These are phyloP conservation scores for Seira musarum DNA, from an alignment of 2,888 invertebrate species.

Conservation along the genomic window DNA sequence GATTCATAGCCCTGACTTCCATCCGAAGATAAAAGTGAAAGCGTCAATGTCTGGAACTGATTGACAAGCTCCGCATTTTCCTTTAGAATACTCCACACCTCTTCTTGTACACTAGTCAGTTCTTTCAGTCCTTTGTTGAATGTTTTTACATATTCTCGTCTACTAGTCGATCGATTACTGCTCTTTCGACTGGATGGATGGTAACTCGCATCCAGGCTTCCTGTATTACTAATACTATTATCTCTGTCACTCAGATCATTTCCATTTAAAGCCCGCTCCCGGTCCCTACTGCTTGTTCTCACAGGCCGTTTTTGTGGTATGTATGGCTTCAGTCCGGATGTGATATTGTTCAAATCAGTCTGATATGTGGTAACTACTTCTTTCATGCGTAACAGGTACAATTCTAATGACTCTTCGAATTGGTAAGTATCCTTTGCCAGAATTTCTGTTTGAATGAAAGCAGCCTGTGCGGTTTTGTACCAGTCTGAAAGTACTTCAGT, in stretches of 20 bases:
- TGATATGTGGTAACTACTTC: conserved; percentile 69
- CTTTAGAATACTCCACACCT: conserved; percentile 72
- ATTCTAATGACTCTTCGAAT: conserved; percentile 74
- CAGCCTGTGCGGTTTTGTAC: conserved; percentile 92
- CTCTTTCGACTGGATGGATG: conserved; percentile 48
- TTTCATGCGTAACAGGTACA: conserved; percentile 71
- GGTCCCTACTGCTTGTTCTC: conserved; percentile 17
- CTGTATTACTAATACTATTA: conserved; percentile 38
- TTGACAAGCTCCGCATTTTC: conserved; percentile 74
- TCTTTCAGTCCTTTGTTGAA: conserved; percentile 70
- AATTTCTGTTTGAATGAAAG: conserved; percentile 87
- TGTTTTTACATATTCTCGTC: conserved; percentile 65
- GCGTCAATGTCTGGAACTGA: conserved; percentile 71
- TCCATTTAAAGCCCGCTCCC: conserved; percentile 36
- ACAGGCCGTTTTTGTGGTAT: conserved; percentile 41
- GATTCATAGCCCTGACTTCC: conserved; percentile 58
- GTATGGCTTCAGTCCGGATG: conserved; percentile 65
- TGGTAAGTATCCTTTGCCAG: conserved; percentile 80
- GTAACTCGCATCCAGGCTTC: conserved; percentile 57
- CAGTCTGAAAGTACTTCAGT: conserved; percentile 87
- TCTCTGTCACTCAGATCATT: conserved; percentile 33
- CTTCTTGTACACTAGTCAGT: conserved; percentile 71
- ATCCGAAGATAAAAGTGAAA: conserved; percentile 68
- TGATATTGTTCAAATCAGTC: conserved; percentile 67
- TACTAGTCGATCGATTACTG: conserved; percentile 55